Conservation (phyloP, 2,113 vertebrate genomes). For the Pimephales promelas region DNA sequence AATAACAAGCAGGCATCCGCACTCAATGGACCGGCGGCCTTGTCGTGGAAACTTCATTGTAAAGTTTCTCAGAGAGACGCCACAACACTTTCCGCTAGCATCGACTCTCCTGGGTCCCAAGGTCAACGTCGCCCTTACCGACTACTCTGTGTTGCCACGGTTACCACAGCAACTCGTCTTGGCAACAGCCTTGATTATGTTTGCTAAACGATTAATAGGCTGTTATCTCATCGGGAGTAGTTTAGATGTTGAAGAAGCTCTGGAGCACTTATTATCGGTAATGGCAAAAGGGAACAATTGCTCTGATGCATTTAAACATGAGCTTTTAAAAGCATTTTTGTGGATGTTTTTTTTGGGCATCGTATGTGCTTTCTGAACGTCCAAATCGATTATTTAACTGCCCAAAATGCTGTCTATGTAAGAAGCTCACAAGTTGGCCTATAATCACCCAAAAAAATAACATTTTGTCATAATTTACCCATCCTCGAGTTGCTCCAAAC, state of each 20-base stretch:
- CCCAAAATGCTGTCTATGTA: background rate
- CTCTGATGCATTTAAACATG: conserved; percentile 4
- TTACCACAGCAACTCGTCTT: conserved; percentile 57
- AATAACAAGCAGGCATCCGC: background rate
- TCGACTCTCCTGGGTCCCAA: conserved; percentile 19
- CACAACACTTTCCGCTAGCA: background rate
- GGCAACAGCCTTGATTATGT: conserved; percentile 21
- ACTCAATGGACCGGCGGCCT: background rate
- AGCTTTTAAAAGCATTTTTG: background rate
- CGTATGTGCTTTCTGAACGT: background rate
- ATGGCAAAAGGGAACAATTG: conserved; percentile 5
- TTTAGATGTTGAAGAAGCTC: background rate
- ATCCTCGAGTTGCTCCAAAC: no score
- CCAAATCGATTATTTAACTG: background rate
- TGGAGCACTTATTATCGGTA: background rate
- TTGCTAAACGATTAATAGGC: conserved; percentile 2
- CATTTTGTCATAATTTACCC: no score
- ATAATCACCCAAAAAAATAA: background rate
- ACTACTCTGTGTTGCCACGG: background rate
- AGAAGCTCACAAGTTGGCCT: background rate
- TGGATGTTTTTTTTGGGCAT: background rate
- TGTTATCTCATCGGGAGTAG: conserved; percentile 18
- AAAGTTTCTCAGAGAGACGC: conserved; percentile 13
- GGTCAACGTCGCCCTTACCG: background rate
- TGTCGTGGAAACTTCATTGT: background rate